Evolutionary conservation across 2,113 vertebrate genomes (phyloP).

Genomic region (Rhinolophus sinicus): DNA sequence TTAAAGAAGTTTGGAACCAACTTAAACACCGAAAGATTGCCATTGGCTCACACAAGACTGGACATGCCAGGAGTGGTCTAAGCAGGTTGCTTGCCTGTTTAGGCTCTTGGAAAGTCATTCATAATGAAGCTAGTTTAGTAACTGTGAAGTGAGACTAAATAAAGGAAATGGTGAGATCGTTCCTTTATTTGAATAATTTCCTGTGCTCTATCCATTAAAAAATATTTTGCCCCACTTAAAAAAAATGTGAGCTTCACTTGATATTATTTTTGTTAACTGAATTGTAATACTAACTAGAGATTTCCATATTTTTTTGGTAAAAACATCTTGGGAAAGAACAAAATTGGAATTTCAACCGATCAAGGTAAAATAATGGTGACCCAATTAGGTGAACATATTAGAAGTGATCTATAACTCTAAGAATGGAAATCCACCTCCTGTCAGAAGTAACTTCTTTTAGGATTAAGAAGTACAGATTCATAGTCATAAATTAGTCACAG

Average conservation of each 20-base stretch:
- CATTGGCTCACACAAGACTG: neutral
- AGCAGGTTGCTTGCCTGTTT: neutral
- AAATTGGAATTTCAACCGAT: neutral
- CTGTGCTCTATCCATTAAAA: slow-evolving; percentile 23
- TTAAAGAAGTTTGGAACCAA: neutral
- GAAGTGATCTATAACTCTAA: neutral
- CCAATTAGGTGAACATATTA: neutral
- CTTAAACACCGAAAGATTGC: neutral
- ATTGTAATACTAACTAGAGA: neutral
- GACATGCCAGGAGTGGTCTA: too few species aligned
- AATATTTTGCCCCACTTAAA: neutral
- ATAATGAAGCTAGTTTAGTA: neutral
- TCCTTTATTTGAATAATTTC: neutral
- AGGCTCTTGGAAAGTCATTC: slow-evolving; percentile 11
- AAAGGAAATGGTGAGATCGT: neutral
- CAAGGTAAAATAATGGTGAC: neutral
- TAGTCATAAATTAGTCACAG: too few species aligned
- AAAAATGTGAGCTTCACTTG: neutral
- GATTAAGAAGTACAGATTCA: too few species aligned
- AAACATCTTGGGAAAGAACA: neutral
- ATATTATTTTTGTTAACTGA: neutral
- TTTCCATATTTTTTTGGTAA: neutral
- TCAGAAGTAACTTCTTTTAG: slow-evolving; percentile 37
- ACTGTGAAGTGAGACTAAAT: neutral
- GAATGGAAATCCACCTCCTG: neutral